Conservation (phyloP, 1,140 invertebrate species). For the Chlorops oryzae region DNA sequence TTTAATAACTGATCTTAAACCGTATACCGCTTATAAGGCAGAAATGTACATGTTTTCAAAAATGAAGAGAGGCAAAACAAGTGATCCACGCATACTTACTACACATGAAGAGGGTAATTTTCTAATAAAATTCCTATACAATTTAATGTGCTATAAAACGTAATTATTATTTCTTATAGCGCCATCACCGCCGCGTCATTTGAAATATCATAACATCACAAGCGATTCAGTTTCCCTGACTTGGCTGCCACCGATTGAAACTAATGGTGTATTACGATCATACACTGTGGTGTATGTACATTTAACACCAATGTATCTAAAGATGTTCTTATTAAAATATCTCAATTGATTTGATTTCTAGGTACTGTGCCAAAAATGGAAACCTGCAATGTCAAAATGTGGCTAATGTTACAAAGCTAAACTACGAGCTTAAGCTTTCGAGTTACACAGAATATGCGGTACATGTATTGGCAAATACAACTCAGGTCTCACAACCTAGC, state of each 20-base stretch:
- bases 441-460: conserved; percentile 14
- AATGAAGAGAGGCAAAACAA: conserved; percentile 3
- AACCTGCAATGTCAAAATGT: background rate
- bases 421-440: conserved; percentile 7
- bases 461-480: conserved; percentile 10
- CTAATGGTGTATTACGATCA: conserved; percentile 9
- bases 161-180: conserved; percentile 1
- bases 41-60: conserved; percentile 13
- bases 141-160: background rate
- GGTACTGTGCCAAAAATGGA: conserved; percentile 12
- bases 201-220: conserved; percentile 2
- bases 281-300: conserved; percentile 9
- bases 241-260: conserved; percentile 6
- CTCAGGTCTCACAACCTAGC: conserved; percentile 8
- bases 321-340: background rate
- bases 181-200: conserved; percentile 8
- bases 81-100: conserved; percentile 1
- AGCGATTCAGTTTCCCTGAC: conserved; percentile 6
- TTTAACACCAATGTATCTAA: background rate
- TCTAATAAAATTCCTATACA: background rate
- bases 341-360: conserved; percentile 1
- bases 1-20: conserved; percentile 7
- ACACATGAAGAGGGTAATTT: conserved; percentile 13
- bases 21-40: conserved; percentile 7
- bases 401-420: background rate